phyloP scores from a whole-genome alignment of 2,113 vertebrate species.

The Notothenia coriiceps region DNA sequence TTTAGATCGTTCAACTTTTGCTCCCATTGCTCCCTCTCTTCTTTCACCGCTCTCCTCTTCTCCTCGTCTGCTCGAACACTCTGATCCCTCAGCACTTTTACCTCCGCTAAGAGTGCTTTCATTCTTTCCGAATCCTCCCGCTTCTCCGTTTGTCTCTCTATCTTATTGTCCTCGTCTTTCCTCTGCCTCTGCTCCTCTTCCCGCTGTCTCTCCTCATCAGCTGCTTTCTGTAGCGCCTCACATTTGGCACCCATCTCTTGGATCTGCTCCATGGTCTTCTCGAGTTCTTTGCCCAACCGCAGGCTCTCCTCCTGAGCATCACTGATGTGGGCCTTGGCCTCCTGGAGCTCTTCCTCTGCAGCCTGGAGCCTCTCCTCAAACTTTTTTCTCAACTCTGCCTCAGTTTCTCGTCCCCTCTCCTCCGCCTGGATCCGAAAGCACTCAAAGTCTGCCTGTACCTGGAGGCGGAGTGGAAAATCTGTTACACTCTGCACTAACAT shows the following conservation, averaged over 20 bases:
- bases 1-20: constrained; percentile 82
- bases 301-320: constrained; percentile 78
- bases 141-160: constrained; percentile 69
- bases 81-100: constrained; percentile 64
- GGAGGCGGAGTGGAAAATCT: constrained; percentile 20
- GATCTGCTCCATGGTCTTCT: constrained; percentile 81
- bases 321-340: constrained; percentile 70
- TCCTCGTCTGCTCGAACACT: constrained; percentile 62
- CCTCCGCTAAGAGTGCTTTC: constrained; percentile 69
- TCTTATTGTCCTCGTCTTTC: constrained; percentile 50
- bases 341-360: constrained; percentile 74
- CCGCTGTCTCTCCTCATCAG: constrained; percentile 53
- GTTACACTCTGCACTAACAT: background rate
- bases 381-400: constrained; percentile 74
- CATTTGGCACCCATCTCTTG: constrained; percentile 80
- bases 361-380: constrained; percentile 75
- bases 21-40: constrained; percentile 83
- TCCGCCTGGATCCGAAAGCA: constrained; percentile 79
- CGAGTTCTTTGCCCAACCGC: constrained; percentile 79
- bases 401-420: constrained; percentile 78
- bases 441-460: constrained; percentile 81
- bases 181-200: constrained; percentile 65
- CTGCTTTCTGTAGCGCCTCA: constrained; percentile 69
- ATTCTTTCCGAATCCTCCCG: constrained; percentile 67
- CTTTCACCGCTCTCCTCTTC: constrained; percentile 76